Conservation (phyloP, 2,797 vertebrate genomes). For the Chlorospingus semifuscus region DNA sequence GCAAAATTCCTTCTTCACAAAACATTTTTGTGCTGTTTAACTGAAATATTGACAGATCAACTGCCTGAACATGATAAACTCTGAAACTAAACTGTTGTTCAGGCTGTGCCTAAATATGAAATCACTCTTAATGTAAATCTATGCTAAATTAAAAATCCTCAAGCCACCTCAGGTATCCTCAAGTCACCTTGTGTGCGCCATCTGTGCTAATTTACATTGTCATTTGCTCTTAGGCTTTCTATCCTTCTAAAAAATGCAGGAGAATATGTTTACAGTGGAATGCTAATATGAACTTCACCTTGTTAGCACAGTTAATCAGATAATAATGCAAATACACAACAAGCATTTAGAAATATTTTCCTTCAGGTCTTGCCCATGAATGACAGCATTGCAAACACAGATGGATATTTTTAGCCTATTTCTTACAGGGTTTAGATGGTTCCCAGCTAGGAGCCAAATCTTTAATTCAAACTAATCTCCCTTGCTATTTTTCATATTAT, state of each 20-base stretch:
- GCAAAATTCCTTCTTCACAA: neutral
- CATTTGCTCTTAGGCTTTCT: neutral
- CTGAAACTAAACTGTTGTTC: neutral
- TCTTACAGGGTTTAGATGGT: neutral
- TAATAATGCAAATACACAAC: neutral
- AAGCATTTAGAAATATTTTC: neutral
- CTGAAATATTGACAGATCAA: neutral
- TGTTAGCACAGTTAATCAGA: neutral
- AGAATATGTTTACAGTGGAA: neutral
- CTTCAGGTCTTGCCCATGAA: neutral
- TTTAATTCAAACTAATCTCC: neutral
- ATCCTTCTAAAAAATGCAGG: neutral
- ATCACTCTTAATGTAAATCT: neutral
- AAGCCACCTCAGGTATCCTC: neutral
- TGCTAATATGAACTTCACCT: neutral
- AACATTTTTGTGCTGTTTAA: neutral
- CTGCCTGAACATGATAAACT: neutral
- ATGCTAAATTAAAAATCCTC: neutral
- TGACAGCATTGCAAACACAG: neutral
- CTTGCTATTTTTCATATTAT: neutral
- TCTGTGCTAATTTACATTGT: neutral
- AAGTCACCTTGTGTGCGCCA: neutral
- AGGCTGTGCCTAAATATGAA: neutral
- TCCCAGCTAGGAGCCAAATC: neutral
- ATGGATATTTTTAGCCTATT: neutral